Conservation (phyloP, 2,797 vertebrate genomes). For the Pogonophryne albipinna region DNA sequence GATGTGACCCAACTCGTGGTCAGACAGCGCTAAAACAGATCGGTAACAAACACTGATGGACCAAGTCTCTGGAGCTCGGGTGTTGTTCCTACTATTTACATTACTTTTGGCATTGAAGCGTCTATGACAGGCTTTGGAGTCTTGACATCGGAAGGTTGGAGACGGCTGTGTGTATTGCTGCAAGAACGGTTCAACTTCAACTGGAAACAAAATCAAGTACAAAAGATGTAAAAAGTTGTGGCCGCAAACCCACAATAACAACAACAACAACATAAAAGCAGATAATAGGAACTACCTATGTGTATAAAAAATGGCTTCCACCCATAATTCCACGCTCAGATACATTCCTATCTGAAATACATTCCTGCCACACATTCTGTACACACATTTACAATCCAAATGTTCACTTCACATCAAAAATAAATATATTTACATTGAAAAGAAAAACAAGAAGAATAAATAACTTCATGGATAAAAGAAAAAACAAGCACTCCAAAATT, state of each 20-base stretch:
- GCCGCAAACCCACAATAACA: slow-evolving; percentile 62
- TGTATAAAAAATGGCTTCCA: slow-evolving; percentile 85
- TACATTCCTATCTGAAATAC: slow-evolving; percentile 94
- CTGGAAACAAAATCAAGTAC: slow-evolving; percentile 62
- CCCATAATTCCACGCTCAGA: slow-evolving; percentile 86
- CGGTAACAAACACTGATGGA: slow-evolving; percentile 76
- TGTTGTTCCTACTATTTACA: slow-evolving; percentile 80
- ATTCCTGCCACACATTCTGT: slow-evolving; percentile 98
- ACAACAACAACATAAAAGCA: slow-evolving; percentile 73
- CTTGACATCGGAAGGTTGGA: slow-evolving; percentile 81
- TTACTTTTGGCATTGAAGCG: slow-evolving; percentile 84
- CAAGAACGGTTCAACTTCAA: slow-evolving; percentile 78
- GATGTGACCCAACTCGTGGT: slow-evolving; percentile 28
- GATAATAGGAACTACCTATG: slow-evolving; percentile 63
- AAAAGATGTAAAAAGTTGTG: slow-evolving; percentile 74
- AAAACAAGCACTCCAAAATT: slow-evolving; percentile 90
- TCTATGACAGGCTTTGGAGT: slow-evolving; percentile 85
- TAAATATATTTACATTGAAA: slow-evolving; percentile 99
- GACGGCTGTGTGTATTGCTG: slow-evolving; percentile 80
- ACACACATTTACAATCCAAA: slow-evolving; percentile 95
- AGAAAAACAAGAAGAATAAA: slow-evolving; percentile 90
- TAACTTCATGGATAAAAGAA: slow-evolving; percentile 89
- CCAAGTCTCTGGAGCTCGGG: slow-evolving; percentile 74
- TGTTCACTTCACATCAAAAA: slow-evolving; percentile 96
- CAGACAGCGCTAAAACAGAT: slow-evolving; percentile 67